These are phyloP conservation scores for Epirrita christyi DNA, from an alignment of 2,888 invertebrate genomes.

Conservation along the genomic window DNA sequence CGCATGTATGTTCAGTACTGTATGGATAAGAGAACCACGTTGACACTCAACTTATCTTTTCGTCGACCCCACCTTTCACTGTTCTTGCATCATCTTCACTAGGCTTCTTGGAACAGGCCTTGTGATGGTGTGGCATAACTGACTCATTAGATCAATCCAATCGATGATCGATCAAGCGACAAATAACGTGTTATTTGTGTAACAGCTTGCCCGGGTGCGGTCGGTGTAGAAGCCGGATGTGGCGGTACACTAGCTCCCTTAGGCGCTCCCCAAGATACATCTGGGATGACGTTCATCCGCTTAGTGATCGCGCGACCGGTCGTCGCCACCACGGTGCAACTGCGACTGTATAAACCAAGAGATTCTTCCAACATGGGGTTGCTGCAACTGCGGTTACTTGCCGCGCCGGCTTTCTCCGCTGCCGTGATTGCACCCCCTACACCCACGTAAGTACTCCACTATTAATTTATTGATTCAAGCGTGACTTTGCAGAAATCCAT, in stretches of 20 bases:
- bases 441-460: conserved; percentile 48
- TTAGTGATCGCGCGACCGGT: conserved; percentile 93
- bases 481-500: background rate
- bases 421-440: conserved; percentile 64
- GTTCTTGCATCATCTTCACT: no score
- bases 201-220: conserved; percentile 93
- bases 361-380: conserved; percentile 96
- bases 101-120: no score
- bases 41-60: no score
- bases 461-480: no score
- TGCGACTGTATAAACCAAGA: conserved; percentile 90
- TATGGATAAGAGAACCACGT: no score
- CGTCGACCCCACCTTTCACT: no score
- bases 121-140: no score
- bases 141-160: no score
- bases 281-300: conserved; percentile 94
- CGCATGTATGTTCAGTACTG: no score
- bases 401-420: conserved; percentile 91
- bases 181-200: no score
- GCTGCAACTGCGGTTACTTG: conserved; percentile 93
- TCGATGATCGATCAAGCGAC: no score
- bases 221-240: conserved; percentile 94
- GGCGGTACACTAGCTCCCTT: conserved; percentile 92
- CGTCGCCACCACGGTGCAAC: conserved; percentile 92
- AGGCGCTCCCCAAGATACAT: conserved; percentile 93